phyloP scores from a whole-genome alignment of 2,113 vertebrate species.

The Anguilla rostrata region DNA sequence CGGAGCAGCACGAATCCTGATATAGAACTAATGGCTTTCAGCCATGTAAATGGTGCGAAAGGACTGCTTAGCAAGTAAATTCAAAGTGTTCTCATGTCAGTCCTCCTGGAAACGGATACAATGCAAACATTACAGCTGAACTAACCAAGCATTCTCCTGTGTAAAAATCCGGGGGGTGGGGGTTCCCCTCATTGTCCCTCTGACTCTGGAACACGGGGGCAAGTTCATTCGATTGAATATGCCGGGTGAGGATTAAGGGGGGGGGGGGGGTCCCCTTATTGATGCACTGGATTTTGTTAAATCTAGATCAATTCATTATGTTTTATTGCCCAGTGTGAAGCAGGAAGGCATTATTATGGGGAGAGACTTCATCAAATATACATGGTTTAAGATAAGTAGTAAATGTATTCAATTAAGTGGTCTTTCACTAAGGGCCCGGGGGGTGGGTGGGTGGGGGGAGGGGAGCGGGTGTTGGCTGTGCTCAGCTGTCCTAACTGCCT shows the following conservation, averaged over 20 bases:
- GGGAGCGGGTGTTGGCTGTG: slow-evolving; percentile 76
- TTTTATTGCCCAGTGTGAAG: slow-evolving; percentile 99
- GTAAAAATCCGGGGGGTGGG: slow-evolving; percentile 88
- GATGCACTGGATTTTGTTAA: slow-evolving; percentile 94
- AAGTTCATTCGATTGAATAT: slow-evolving; percentile 99
- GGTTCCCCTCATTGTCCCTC: slow-evolving; percentile 77
- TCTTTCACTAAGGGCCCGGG: slow-evolving; percentile 72
- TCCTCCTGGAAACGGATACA: slow-evolving; percentile 99
- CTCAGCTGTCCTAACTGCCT: slow-evolving; percentile 95
- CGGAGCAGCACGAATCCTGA: slow-evolving; percentile 93
- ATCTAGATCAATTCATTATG: slow-evolving; percentile 99
- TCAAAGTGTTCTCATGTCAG: slow-evolving; percentile 99
- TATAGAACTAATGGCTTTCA: slow-evolving; percentile 97
- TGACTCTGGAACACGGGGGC: slow-evolving; percentile 87
- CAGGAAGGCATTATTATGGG: slow-evolving; percentile 96
- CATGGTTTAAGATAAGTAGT: slow-evolving; percentile 99
- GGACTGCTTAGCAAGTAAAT: slow-evolving; percentile 97
- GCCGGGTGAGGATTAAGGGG: slow-evolving; percentile 93
- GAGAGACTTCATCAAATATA: slow-evolving; percentile 99
- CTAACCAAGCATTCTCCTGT: slow-evolving; percentile 94
- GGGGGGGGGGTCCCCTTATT: slow-evolving; percentile 79
- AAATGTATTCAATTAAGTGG: slow-evolving; percentile 99
- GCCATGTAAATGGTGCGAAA: slow-evolving; percentile 99
- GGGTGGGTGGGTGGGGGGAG: slow-evolving; percentile 42
- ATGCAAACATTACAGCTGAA: slow-evolving; percentile 99